Percentiles rank a stretch among this genome's conserved stretches.
These are phyloP conservation scores for Ptyas mucosa DNA, from an alignment of 2,113 vertebrate genomes.

Conservation along the genomic window DNA sequence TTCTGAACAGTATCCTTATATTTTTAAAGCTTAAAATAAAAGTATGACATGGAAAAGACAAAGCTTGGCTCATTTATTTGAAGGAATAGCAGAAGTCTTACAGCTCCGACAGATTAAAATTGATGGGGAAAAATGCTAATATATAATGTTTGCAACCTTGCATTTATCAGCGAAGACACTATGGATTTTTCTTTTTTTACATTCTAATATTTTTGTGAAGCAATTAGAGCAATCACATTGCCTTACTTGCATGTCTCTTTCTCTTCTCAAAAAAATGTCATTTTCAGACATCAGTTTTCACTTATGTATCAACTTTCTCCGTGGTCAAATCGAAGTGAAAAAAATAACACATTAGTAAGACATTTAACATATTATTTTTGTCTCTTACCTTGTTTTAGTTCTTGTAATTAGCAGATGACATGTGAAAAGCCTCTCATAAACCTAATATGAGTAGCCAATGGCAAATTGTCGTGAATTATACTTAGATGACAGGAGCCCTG, in stretches of 20 bases:
- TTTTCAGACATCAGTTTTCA: background rate
- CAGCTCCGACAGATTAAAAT: slow-evolving; percentile 54
- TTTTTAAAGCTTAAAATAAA: slow-evolving; percentile 28
- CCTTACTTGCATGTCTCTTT: background rate
- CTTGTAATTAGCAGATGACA: background rate
- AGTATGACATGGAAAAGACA: slow-evolving; percentile 49
- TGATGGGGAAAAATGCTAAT: slow-evolving; percentile 38
- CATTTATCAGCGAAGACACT: background rate
- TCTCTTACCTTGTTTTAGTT: background rate
- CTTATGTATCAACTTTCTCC: background rate
- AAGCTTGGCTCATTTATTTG: slow-evolving; percentile 45
- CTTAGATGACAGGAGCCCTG: background rate
- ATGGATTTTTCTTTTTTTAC: slow-evolving; percentile 18
- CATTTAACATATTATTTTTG: background rate
- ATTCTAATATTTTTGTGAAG: slow-evolving; percentile 27
- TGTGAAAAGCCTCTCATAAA: background rate
- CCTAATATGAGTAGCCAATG: background rate
- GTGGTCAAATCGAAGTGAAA: background rate
- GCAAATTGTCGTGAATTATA: background rate
- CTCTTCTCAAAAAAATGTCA: background rate
- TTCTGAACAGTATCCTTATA: slow-evolving; percentile 38
- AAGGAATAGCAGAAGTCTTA: slow-evolving; percentile 14
- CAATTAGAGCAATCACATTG: slow-evolving; percentile 2
- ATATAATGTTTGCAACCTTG: slow-evolving; percentile 17
- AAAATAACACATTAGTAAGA: background rate